Conservation (phyloP, 2,797 vertebrate species). For the Melanotaenia parkinsoni region DNA sequence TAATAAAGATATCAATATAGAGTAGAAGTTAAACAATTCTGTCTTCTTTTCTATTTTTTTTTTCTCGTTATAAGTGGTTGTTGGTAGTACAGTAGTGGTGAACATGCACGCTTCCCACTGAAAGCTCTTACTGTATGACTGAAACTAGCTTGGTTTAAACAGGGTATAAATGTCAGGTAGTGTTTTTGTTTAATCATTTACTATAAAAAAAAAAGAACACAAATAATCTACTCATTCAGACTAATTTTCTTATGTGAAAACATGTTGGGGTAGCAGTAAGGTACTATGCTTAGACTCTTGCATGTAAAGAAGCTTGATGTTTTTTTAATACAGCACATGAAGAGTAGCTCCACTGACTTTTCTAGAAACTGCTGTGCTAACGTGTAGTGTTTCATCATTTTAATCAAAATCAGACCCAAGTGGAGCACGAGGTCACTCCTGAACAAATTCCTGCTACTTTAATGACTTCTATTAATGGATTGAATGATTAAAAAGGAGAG, state of each 20-base stretch:
- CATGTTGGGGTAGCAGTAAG: constrained; percentile 83
- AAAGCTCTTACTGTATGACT: constrained; percentile 84
- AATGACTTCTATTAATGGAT: constrained; percentile 58
- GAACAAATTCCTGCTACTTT: constrained; percentile 41
- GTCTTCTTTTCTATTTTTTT: constrained; percentile 71
- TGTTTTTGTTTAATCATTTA: constrained; percentile 84
- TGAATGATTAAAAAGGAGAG: constrained; percentile 67
- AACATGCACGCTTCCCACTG: constrained; percentile 80
- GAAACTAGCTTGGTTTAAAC: constrained; percentile 87
- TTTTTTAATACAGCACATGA: constrained; percentile 92
- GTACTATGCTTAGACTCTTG: constrained; percentile 83
- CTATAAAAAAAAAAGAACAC: constrained; percentile 45
- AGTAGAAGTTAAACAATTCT: constrained; percentile 80
- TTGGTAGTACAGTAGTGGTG: constrained; percentile 68
- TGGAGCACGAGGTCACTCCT: constrained; percentile 42
- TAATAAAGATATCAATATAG: constrained; percentile 85
- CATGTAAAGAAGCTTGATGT: constrained; percentile 51
- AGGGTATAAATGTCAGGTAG: constrained; percentile 92
- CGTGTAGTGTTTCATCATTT: constrained; percentile 46
- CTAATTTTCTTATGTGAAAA: constrained; percentile 85
- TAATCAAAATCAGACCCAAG: constrained; percentile 37
- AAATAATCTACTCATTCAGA: constrained; percentile 89
- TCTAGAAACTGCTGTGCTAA: constrained; percentile 70
- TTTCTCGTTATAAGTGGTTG: constrained; percentile 60
- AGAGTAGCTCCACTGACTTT: constrained; percentile 82